These are phyloP conservation scores for Lordiphosa mommai DNA, from an alignment of 1,140 invertebrate species.

Conservation along the genomic window DNA sequence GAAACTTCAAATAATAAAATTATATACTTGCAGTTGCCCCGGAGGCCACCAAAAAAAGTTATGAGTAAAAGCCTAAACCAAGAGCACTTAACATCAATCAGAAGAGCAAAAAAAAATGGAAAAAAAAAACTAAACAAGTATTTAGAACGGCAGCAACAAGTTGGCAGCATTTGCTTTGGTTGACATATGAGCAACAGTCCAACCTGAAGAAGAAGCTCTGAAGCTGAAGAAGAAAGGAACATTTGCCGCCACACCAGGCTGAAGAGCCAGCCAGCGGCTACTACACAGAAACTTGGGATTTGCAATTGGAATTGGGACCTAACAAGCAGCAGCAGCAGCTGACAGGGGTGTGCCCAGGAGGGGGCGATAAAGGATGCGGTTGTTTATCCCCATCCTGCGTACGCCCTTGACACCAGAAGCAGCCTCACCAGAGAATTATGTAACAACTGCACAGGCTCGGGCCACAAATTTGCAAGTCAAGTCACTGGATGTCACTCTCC, in stretches of 20 bases:
- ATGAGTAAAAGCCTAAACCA: background rate
- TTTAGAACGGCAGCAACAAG: slow-evolving; percentile 66
- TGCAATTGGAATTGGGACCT: slow-evolving; percentile 25
- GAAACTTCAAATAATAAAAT: slow-evolving; percentile 5
- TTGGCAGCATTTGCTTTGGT: slow-evolving; percentile 50
- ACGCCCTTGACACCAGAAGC: slow-evolving; percentile 1
- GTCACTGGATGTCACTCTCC: slow-evolving; percentile 67
- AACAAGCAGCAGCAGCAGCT: slow-evolving; percentile 48
- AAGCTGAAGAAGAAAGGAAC: slow-evolving; percentile 66
- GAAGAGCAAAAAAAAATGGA: slow-evolving; percentile 29
- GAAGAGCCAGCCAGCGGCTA: slow-evolving; percentile 47
- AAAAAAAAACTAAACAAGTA: slow-evolving; percentile 63
- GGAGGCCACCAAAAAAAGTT: background rate
- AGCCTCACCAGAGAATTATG: slow-evolving; percentile 63
- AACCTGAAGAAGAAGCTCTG: slow-evolving; percentile 15
- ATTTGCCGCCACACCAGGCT: slow-evolving; percentile 72
- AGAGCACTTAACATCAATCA: slow-evolving; percentile 77
- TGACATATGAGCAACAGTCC: slow-evolving; percentile 71
- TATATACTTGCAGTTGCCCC: background rate
- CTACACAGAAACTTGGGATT: slow-evolving; percentile 54
- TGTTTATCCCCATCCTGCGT: too few species aligned
- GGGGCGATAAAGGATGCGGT: too few species aligned
- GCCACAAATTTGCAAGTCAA: slow-evolving; percentile 74
- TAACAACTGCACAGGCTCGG: slow-evolving; percentile 45
- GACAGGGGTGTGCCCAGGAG: too few species aligned